Evolutionary conservation across 2,888 invertebrate genomes (phyloP), one percentile per base, ranked within the genome.

Genomic region (Neoascia interrupta): DNA sequence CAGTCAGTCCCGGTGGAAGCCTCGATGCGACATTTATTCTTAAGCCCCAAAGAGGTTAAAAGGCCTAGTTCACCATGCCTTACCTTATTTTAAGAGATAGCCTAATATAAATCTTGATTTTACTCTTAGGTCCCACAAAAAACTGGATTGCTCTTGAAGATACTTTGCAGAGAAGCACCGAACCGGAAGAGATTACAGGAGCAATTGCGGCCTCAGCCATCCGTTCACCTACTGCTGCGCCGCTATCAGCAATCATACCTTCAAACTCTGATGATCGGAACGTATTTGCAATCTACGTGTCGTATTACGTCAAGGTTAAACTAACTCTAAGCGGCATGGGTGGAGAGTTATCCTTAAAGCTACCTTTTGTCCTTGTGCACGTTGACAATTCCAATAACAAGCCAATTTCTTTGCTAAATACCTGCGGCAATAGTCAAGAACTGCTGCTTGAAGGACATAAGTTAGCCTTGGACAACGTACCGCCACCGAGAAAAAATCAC

Each of bases 81-180:
- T n/a, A n/a, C n/a, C n/a, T n/a, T n/a, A n/a, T n/a, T n/a, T n/a
- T n/a, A n/a, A n/a, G n/a, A n/a, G n/a, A n/a, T n/a, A n/a, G n/a
- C n/a, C n/a, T n/a, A n/a, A n/a, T 13, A 8, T 26, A 28, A 26
- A n/a, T 6, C 3, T 37, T n/a, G n/a, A n/a, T n/a, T n/a, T n/a
- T n/a, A n/a, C n/a, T n/a, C n/a, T 1, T 31, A 90, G 94, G 95
- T 8, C 92, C 94, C 10, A 96, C 96, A 43, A 96, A 96, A 88
- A 96, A 96, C 86, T 96, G 96, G 96, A 96, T 96, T 82, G 96
- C 96, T 0, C 89, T 96, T n/a, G 96, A 96, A 87, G 96, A 96
- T 84, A 94, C 94, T 0, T 92, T 94, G 85, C 94, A 94, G 47
- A 93, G 94, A 85, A 90, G 91, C 26, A 93, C 91, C 0, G 92